Evolutionary conservation across 2,797 vertebrate species (phyloP).

Genomic region (Melanotaenia trifasciata): DNA sequence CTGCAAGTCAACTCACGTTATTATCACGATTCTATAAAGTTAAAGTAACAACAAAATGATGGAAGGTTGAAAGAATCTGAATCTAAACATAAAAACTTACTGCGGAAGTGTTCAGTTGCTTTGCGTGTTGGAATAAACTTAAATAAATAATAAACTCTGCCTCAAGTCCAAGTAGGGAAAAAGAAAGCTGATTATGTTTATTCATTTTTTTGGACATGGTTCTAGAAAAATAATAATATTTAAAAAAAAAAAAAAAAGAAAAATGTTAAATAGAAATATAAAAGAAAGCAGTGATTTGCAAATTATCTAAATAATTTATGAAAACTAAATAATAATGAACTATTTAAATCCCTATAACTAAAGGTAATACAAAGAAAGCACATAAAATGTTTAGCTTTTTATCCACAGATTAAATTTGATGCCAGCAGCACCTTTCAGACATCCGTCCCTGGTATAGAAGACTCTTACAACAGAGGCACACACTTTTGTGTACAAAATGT

Average conservation of each 20-base stretch:
- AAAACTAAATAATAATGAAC: too few relatives aligned
- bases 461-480: background rate
- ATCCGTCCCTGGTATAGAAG: background rate
- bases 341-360: background rate
- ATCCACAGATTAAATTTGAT: background rate
- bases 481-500: background rate
- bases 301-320: background rate
- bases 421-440: background rate
- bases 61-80: background rate
- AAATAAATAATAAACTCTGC: background rate
- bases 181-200: background rate
- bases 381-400: background rate
- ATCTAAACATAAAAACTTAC: background rate
- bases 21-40: background rate
- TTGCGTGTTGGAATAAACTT: too few relatives aligned
- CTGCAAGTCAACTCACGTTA: slow-evolving; percentile 23
- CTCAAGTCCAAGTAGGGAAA: background rate
- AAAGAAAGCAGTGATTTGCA: background rate
- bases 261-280: background rate
- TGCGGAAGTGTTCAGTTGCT: background rate
- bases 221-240: background rate
- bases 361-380: background rate
- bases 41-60: background rate
- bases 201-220: background rate
- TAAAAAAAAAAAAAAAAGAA: background rate